Evolutionary conservation across 2,797 vertebrate genomes (phyloP).

Genomic region (Hydrocynus forskahlii): DNA sequence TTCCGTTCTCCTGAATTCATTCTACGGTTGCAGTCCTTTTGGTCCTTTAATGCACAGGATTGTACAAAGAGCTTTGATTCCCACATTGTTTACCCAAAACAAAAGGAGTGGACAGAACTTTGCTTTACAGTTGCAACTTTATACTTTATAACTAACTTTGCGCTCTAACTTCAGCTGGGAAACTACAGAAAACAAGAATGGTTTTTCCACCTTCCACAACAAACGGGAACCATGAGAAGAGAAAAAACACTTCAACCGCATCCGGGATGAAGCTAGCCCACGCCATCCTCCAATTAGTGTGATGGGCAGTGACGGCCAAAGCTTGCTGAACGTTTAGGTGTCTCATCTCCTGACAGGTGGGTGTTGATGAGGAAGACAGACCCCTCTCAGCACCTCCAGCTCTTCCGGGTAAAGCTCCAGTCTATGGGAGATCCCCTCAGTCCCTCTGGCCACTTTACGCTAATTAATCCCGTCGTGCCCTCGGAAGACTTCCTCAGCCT

Average conservation of each 20-base stretch:
- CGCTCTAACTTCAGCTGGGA: background rate
- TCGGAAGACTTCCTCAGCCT: slow-evolving; percentile 74
- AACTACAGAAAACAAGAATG: background rate
- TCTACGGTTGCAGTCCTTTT: no score
- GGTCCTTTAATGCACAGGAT: no score
- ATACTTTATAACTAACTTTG: background rate
- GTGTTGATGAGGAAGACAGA: slow-evolving; percentile 17
- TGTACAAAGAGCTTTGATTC: no score
- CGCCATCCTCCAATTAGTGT: slow-evolving; percentile 29
- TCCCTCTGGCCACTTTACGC: slow-evolving; percentile 75
- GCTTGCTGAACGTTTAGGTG: slow-evolving; percentile 7
- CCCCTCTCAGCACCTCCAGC: background rate
- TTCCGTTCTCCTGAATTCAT: no score
- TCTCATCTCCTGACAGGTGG: slow-evolving; percentile 12
- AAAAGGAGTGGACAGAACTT: no score
- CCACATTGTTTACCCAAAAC: no score
- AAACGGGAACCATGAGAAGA: background rate
- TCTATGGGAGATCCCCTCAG: slow-evolving; percentile 46
- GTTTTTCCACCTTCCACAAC: background rate
- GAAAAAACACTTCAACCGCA: background rate
- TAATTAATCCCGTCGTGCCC: slow-evolving; percentile 78
- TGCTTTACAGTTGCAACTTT: background rate
- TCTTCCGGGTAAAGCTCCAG: slow-evolving; percentile 38
- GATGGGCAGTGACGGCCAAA: slow-evolving; percentile 30
- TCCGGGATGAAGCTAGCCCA: background rate